Percentiles rank a stretch among this genome's conserved stretches.
phyloP scores from a whole-genome alignment of 2,888 invertebrate genomes.

The Entomobrya proxima region DNA sequence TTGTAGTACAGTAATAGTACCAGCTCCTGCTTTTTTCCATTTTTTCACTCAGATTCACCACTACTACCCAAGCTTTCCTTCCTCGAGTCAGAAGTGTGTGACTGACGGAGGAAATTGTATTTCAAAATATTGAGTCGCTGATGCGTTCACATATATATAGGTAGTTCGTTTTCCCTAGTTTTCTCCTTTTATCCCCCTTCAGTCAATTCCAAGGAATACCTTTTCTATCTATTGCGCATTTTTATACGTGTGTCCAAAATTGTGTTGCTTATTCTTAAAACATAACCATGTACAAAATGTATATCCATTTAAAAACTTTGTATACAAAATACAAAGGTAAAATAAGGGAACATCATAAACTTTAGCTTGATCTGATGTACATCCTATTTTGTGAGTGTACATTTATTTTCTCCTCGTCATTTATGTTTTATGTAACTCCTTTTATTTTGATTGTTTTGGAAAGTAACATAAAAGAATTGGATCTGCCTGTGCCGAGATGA shows the following conservation, averaged over 20 bases:
- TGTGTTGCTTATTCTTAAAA: too few relatives aligned
- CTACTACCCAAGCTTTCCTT: conserved; percentile 28
- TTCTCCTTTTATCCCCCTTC: conserved; percentile 10
- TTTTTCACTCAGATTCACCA: not conserved
- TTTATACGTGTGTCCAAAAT: too few relatives aligned
- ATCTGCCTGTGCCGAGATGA: too few relatives aligned
- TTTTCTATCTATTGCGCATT: not conserved
- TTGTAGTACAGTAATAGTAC: not conserved
- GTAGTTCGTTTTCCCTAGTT: conserved; percentile 26
- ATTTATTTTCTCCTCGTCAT: too few relatives aligned
- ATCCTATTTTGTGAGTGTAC: too few relatives aligned
- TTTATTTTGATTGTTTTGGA: too few relatives aligned
- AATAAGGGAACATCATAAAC: too few relatives aligned
- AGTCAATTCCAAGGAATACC: not conserved
- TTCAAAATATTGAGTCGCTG: conserved; percentile 72
- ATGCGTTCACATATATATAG: conserved; percentile 68
- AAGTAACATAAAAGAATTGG: too few relatives aligned
- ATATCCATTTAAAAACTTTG: not conserved
- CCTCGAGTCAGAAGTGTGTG: conserved; percentile 57
- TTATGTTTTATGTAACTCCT: too few relatives aligned
- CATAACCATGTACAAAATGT: too few relatives aligned
- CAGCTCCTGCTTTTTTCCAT: not conserved
- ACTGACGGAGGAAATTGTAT: conserved; percentile 74
- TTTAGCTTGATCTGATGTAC: too few relatives aligned
- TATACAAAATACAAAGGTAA: not conserved